Evolutionary conservation across 1,140 invertebrate genomes (phyloP).

Genomic region (Drosophila saltans): DNA sequence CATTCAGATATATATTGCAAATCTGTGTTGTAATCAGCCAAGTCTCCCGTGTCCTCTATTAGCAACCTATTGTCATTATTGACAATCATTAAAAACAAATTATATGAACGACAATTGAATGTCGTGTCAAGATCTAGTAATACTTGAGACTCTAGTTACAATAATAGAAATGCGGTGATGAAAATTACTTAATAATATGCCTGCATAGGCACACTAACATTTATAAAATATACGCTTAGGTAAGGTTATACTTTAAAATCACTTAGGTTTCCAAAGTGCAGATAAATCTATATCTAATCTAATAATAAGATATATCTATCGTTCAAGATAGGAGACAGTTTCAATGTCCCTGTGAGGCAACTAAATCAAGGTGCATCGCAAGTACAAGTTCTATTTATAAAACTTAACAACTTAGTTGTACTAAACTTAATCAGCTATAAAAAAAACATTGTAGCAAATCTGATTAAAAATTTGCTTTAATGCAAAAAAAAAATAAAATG

Average conservation of each 20-base stretch:
- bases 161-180: background rate
- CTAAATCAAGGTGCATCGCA: no score
- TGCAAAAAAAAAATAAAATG: no score
- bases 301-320: no score
- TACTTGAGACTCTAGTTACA: conserved; percentile 1
- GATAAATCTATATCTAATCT: no score
- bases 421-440: no score
- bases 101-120: conserved; percentile 5
- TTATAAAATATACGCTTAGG: background rate
- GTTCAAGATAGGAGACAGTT: no score
- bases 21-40: conserved; percentile 46
- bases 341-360: no score
- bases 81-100: conserved; percentile 3
- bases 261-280: background rate
- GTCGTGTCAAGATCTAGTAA: background rate
- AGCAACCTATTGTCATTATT: conserved; percentile 2
- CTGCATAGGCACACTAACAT: background rate
- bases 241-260: background rate
- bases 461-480: no score
- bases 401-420: no score
- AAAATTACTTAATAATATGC: background rate
- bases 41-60: conserved; percentile 7
- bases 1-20: conserved; percentile 17
- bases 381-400: no score
- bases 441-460: no score